Evolutionary conservation across 64 coral and sea anemone genomes (phyloP).

Genomic region (Stichodactyla mertensii): DNA sequence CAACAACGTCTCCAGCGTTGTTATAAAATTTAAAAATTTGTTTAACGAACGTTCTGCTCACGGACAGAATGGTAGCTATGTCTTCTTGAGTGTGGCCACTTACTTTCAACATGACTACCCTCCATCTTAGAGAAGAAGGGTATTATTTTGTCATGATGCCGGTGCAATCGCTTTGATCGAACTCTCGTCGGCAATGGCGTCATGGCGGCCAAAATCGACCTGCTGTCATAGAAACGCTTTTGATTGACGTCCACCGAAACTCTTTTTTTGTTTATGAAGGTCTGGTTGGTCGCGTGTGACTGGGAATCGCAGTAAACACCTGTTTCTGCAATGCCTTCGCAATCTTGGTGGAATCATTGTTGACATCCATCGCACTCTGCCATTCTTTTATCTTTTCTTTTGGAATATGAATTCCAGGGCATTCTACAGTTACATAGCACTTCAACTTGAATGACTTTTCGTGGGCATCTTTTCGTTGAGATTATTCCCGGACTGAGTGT

Average conservation of each 20-base stretch:
- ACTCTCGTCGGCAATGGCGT: too few relatives aligned
- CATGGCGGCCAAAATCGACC: too few relatives aligned
- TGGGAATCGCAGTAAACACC: neutral
- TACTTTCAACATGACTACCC: neutral
- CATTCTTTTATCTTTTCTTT: neutral
- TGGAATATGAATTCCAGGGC: neutral
- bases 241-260: too few relatives aligned
- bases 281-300: too few relatives aligned
- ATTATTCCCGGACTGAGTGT: neutral
- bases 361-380: constrained; percentile 2
- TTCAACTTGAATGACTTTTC: neutral
- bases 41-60: neutral
- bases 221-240: too few relatives aligned
- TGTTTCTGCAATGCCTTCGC: neutral
- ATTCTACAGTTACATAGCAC: neutral
- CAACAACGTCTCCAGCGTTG: neutral
- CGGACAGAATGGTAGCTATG: neutral
- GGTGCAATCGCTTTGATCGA: too few relatives aligned
- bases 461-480: neutral
- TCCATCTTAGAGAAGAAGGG: neutral
- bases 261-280: too few relatives aligned
- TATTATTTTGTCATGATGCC: neutral
- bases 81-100: neutral
- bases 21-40: neutral
- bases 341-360: neutral